phyloP scores from a whole-genome alignment of 2,797 vertebrate species.

The Chromis chromis region DNA sequence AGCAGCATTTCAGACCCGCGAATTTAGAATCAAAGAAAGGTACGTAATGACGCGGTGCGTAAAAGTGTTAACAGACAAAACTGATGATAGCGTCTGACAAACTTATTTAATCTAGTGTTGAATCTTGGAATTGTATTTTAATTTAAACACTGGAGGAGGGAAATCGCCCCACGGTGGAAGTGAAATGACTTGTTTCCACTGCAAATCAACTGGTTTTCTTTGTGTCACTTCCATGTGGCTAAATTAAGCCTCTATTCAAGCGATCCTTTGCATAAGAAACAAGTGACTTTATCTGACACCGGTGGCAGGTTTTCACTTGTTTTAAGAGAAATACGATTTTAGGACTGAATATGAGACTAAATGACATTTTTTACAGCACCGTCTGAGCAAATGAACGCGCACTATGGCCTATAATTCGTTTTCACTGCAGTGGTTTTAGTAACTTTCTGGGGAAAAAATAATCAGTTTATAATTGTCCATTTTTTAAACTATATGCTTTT shows the following conservation, averaged over 20 bases:
- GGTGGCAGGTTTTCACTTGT: conserved; percentile 18
- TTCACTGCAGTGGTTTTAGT: conserved; percentile 36
- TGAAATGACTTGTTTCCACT: conserved; percentile 53
- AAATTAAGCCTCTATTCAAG: not conserved
- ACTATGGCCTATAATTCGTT: conserved; percentile 33
- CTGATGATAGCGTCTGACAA: conserved; percentile 14
- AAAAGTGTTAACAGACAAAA: not conserved
- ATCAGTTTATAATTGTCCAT: conserved; percentile 12
- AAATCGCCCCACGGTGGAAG: conserved; percentile 18
- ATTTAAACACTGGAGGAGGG: conserved; percentile 25
- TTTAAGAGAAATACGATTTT: conserved; percentile 32
- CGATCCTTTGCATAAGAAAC: conserved; percentile 29
- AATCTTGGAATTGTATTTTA: conserved; percentile 56
- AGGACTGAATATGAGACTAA: conserved; percentile 28
- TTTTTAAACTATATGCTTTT: not conserved
- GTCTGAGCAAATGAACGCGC: conserved; percentile 18
- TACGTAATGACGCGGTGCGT: conserved; percentile 81
- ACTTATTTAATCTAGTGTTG: conserved; percentile 48
- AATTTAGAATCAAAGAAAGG: conserved; percentile 96
- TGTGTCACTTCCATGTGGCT: conserved; percentile 45
- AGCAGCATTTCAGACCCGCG: conserved; percentile 91
- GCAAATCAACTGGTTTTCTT: conserved; percentile 51
- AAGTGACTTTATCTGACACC: conserved; percentile 23
- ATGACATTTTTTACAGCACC: conserved; percentile 23
- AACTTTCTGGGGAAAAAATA: conserved; percentile 10